These are phyloP conservation scores for Ophion obscuratus DNA, from an alignment of 2,888 invertebrate species.

Conservation along the genomic window DNA sequence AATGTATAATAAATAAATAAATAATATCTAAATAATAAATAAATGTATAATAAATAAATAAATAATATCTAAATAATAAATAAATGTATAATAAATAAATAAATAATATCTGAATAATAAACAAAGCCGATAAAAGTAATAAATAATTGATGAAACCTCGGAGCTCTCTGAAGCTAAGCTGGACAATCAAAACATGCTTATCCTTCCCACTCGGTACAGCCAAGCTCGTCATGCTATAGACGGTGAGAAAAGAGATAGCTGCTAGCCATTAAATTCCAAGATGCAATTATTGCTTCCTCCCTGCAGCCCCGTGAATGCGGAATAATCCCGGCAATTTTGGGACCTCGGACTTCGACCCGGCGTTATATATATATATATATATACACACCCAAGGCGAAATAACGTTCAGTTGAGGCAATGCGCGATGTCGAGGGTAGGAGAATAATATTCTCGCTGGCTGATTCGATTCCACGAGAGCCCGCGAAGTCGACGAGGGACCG, in stretches of 20 bases:
- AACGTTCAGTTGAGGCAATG: slow-evolving; percentile 40
- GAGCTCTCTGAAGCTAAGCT: background rate
- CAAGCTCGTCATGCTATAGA: slow-evolving; percentile 34
- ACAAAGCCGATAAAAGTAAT: too few species aligned
- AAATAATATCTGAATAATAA: too few species aligned
- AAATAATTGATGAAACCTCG: slow-evolving; percentile 12
- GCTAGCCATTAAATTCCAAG: slow-evolving; percentile 73
- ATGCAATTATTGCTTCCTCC: slow-evolving; percentile 75
- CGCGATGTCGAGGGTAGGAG: slow-evolving; percentile 43
- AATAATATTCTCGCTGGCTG: slow-evolving; percentile 63
- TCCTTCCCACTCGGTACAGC: slow-evolving; percentile 9
- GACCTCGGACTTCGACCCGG: slow-evolving; percentile 72
- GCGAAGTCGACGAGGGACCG: slow-evolving; percentile 37
- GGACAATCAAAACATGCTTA: background rate
- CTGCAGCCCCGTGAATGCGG: slow-evolving; percentile 39
- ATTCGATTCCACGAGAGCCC: slow-evolving; percentile 66
- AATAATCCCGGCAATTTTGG: slow-evolving; percentile 72
- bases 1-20: too few species aligned
- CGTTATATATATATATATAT: slow-evolving; percentile 42
- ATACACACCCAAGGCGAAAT: slow-evolving; percentile 41
- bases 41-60: too few species aligned
- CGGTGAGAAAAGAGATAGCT: slow-evolving; percentile 28
- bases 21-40: too few species aligned
- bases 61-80: too few species aligned
- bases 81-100: too few species aligned